Base-by-base conservation (phyloP, 2,888 invertebrate genomes). In the Notodonta dromedarius region DNA sequence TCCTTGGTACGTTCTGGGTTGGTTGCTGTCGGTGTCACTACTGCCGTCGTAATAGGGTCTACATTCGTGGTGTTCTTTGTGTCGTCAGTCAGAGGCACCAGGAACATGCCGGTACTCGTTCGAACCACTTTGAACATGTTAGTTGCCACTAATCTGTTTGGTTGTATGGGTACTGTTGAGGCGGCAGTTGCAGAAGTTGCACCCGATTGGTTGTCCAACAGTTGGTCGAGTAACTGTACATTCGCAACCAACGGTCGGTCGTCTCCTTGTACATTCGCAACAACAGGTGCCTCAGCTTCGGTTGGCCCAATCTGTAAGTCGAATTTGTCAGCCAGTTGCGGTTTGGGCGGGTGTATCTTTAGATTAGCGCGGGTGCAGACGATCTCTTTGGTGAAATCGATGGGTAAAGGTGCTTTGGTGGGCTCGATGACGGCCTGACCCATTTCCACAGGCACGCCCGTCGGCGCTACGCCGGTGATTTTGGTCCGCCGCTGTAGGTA, bases 341-440 rank as follows among this genome's bases (percentile, higher is more conserved):
- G 57, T 14, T 11, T 16, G n/a, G 32, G 51, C 14, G 5, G 58
- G 66, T 16, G 42, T 63, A 62, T 13, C 57, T 61, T 57, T n/a
- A 73, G 11, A 32, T 68, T 76, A 8, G 68, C 60, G 35, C 79
- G 59, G 12, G 67, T 53, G 56, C 62, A 62, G 5, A 62, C 48
- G 12, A 85, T 79, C 9, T 69, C 54, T 63, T 86, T 79, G 1
- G 78, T 84, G 58, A 89, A 90, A 54, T 81, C 75, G 52, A 84
- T 83, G 1, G 89, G 90, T 1, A 91, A 67, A 0, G 89, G 84
- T 0, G 62, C 59, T 68, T 88, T 89, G 48, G 57, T 55, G 0
- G 76, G 71, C 0, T 69, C 64, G 2, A 60, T 42, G 0, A 76
- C 55, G 0, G 65, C 48, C 6, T 74, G 39, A 0, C 79, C 82